These are phyloP conservation scores for Platichthys flesus DNA, from an alignment of 2,113 vertebrate species.

Conservation along the genomic window DNA sequence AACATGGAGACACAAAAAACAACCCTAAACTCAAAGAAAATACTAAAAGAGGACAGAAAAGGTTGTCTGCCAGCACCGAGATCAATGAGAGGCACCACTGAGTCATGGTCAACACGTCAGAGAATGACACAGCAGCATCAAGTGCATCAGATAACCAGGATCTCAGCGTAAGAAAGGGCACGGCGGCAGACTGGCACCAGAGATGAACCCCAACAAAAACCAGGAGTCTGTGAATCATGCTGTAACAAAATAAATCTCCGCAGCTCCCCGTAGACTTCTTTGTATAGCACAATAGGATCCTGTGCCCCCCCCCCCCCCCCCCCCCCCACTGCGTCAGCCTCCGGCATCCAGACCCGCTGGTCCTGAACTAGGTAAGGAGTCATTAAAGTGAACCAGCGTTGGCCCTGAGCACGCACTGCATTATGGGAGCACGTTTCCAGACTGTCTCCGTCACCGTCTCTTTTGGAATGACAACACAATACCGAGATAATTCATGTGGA, in stretches of 20 bases:
- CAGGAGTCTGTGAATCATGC: slow-evolving; percentile 38
- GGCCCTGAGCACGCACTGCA: neutral
- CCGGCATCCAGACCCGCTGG: slow-evolving; percentile 30
- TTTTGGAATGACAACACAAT: slow-evolving; percentile 6
- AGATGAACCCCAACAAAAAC: slow-evolving; percentile 40
- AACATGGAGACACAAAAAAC: neutral
- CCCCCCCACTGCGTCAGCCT: slow-evolving; percentile 26
- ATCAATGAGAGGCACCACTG: slow-evolving; percentile 73
- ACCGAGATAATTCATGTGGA: slow-evolving; percentile 1
- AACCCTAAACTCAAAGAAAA: neutral
- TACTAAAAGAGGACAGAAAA: neutral
- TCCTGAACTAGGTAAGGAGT: slow-evolving; percentile 41
- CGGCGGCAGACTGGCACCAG: slow-evolving; percentile 39
- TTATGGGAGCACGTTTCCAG: slow-evolving; percentile 13
- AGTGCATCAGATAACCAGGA: slow-evolving; percentile 27
- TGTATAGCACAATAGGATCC: slow-evolving; percentile 54
- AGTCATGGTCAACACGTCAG: slow-evolving; percentile 81
- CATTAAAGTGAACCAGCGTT: neutral
- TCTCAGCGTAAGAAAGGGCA: slow-evolving; percentile 14
- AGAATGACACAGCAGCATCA: slow-evolving; percentile 79
- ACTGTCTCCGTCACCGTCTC: neutral
- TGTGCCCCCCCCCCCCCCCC: slow-evolving; percentile 43
- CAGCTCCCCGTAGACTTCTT: slow-evolving; percentile 43
- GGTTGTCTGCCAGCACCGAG: neutral
- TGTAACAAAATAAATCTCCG: slow-evolving; percentile 45